phyloP scores from a whole-genome alignment of 2,888 invertebrate genomes.

The Apamea epomidion region DNA sequence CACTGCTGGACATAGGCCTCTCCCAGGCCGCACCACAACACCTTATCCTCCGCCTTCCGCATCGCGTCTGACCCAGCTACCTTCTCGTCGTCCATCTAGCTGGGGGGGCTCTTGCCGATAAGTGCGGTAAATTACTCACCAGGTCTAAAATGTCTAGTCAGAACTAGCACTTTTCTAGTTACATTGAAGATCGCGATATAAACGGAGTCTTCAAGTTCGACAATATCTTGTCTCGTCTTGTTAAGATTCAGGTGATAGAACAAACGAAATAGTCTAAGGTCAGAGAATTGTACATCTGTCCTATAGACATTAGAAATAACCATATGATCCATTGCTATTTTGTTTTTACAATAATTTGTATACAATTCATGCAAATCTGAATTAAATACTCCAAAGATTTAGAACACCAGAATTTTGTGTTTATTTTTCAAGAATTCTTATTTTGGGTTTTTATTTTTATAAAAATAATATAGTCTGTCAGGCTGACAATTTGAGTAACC shows the following conservation, averaged over 20 bases:
- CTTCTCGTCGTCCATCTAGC: background rate
- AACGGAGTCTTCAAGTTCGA: conserved; percentile 96
- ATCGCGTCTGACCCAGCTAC: too few species aligned
- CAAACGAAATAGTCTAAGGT: conserved; percentile 94
- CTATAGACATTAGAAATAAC: conserved; percentile 15
- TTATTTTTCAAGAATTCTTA: conserved; percentile 1
- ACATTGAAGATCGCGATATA: conserved; percentile 95
- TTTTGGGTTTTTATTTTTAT: background rate
- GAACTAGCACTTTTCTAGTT: conserved; percentile 93
- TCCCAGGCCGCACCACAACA: background rate
- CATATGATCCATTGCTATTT: conserved; percentile 12
- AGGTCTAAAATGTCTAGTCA: conserved; percentile 98
- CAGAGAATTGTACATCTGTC: conserved; percentile 89
- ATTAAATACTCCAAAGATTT: background rate
- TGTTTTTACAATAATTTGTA: background rate
- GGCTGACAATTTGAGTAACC: conserved; percentile 13
- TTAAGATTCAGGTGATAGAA: conserved; percentile 93
- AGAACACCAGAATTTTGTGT: conserved; percentile 26
- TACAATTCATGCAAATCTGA: background rate
- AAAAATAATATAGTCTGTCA: conserved; percentile 18
- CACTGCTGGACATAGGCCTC: background rate
- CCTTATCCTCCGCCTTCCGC: background rate
- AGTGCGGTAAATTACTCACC: conserved; percentile 82
- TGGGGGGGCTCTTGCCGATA: background rate
- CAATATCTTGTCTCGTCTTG: conserved; percentile 94